These are phyloP conservation scores for Oscheius myriophilus DNA, from an alignment of 2,888 invertebrate species.

Conservation along the genomic window DNA sequence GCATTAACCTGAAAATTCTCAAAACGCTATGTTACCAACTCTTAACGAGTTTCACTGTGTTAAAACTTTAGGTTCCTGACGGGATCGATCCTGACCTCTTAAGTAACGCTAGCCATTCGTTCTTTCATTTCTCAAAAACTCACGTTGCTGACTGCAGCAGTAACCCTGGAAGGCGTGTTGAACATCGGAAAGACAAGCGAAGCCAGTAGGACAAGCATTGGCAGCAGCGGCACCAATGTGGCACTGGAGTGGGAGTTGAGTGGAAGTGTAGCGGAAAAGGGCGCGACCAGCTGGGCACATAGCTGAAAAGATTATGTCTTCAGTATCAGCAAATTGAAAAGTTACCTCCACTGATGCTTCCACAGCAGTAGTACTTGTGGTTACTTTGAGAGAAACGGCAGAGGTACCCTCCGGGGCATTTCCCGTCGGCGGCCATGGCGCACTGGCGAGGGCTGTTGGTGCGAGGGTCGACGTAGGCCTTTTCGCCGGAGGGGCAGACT, in stretches of 20 bases:
- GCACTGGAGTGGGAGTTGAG: slow-evolving; percentile 52
- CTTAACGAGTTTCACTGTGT: no score
- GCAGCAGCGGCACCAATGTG: slow-evolving; percentile 40
- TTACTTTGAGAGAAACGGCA: slow-evolving; percentile 53
- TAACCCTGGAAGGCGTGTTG: slow-evolving; percentile 53
- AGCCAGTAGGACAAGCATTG: slow-evolving; percentile 47
- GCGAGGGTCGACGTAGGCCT: slow-evolving; percentile 55
- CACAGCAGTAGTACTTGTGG: slow-evolving; percentile 58
- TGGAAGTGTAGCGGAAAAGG: slow-evolving; percentile 49
- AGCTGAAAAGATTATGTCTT: slow-evolving; percentile 19
- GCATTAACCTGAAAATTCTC: no score
- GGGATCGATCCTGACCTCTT: no score
- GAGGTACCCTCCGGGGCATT: slow-evolving; percentile 50
- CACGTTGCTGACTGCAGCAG: slow-evolving; percentile 55
- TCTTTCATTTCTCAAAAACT: slow-evolving; percentile 24
- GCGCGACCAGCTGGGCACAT: slow-evolving; percentile 52
- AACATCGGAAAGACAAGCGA: slow-evolving; percentile 52
- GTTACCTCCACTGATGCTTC: slow-evolving; percentile 42
- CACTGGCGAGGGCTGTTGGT: slow-evolving; percentile 53
- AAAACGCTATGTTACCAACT: no score
- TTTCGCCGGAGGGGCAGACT: slow-evolving; percentile 56
- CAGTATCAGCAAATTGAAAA: background rate
- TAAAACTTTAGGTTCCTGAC: no score
- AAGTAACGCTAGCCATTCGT: no score
- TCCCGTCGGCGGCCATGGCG: slow-evolving; percentile 54